A percentile compares a stretch with the other conserved stretches of the same genome.
Evolutionary conservation across 2,113 vertebrate species (phyloP).

Genomic region (Synchiropus splendidus): DNA sequence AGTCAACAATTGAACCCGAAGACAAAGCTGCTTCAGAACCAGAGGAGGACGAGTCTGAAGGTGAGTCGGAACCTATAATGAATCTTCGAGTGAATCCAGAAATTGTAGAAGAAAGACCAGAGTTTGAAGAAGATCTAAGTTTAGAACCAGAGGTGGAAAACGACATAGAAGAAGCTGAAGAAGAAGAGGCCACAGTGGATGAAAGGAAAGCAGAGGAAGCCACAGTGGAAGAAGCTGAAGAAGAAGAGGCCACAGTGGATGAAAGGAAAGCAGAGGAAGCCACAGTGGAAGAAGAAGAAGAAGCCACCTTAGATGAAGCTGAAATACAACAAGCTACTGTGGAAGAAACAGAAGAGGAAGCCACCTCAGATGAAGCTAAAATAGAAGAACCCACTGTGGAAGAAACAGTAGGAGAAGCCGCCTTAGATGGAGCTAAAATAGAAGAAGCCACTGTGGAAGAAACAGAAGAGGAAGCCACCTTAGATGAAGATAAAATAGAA

Average conservation of each 20-base stretch:
- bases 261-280: conserved; percentile 11
- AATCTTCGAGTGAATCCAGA: conserved; percentile 3
- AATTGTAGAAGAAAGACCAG: not conserved
- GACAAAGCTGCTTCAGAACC: conserved; percentile 6
- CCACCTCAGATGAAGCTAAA: no score
- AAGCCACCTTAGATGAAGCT: conserved; percentile 8
- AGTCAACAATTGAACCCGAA: conserved; percentile 2
- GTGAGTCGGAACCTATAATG: conserved; percentile 1
- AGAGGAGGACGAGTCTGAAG: not conserved
- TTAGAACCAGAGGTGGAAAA: conserved; percentile 16
- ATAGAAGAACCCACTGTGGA: no score
- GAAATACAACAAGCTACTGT: no score
- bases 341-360: no score
- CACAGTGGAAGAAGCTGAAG: conserved; percentile 3
- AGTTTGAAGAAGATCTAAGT: conserved; percentile 2
- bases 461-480: no score
- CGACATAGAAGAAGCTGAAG: conserved; percentile 2
- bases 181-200: no score
- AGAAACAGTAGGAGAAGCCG: no score
- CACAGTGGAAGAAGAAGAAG: conserved; percentile 10
- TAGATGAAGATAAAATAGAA: no score
- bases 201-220: conserved; percentile 11
- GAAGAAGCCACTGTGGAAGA: no score
- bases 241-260: no score
- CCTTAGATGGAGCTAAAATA: no score